phyloP scores from a whole-genome alignment of 2,888 invertebrate species.

The Pycnomerus fuliginosus region DNA sequence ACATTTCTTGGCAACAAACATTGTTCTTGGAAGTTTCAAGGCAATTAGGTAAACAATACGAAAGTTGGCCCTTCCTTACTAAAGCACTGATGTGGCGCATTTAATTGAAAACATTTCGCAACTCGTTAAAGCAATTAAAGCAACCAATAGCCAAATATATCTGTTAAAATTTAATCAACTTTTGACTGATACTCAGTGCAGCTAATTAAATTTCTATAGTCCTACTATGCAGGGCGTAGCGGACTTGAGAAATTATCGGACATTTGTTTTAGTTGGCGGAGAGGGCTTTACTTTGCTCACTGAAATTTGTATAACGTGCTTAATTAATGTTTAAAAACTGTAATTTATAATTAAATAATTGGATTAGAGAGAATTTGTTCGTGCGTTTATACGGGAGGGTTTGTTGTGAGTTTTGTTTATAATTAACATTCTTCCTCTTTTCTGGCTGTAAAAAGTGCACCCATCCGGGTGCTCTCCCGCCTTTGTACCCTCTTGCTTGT shows the following conservation, averaged over 20 bases:
- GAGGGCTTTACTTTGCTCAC: constrained; percentile 32
- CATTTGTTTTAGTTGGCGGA: constrained; percentile 40
- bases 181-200: constrained; percentile 42
- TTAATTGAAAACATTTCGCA: constrained; percentile 13
- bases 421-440: constrained; percentile 29
- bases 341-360: constrained; percentile 42
- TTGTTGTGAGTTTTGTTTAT: constrained; percentile 30
- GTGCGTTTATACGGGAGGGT: constrained; percentile 28
- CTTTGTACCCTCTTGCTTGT: constrained; percentile 34
- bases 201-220: constrained; percentile 45
- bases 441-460: constrained; percentile 3
- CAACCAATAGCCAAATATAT: constrained; percentile 36
- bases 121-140: constrained; percentile 11
- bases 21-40: too few species aligned
- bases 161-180: constrained; percentile 44
- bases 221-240: constrained; percentile 29
- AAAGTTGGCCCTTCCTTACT: too few species aligned
- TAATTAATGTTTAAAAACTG: constrained; percentile 44
- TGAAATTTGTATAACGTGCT: constrained; percentile 39
- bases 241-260: constrained; percentile 41
- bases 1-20: too few species aligned
- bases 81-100: not conserved
- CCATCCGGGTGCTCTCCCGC: constrained; percentile 27
- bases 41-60: too few species aligned
- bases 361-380: constrained; percentile 35